A percentile compares a stretch with the other conserved stretches of the same genome.
Conservation (phyloP, 2,888 invertebrate species). For the Monochamus alternatus region DNA sequence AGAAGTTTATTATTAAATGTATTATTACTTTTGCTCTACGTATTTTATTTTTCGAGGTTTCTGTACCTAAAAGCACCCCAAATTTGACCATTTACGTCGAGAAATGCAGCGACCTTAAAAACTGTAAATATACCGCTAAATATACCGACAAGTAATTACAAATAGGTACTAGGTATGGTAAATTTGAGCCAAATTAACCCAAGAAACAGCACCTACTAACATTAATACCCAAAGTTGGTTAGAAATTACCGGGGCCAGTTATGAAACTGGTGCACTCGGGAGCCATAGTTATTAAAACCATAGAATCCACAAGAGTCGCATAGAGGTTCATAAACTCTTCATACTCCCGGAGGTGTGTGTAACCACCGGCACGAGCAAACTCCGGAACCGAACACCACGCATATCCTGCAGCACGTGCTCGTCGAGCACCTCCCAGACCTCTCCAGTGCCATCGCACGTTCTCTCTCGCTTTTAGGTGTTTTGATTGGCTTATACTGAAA, state of each 20-base stretch:
- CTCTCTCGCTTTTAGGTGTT: conserved; percentile 40
- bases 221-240: conserved; percentile 25
- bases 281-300: conserved; percentile 57
- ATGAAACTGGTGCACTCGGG: conserved; percentile 55
- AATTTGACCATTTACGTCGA: too few relatives aligned
- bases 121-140: too few relatives aligned
- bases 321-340: conserved; percentile 69
- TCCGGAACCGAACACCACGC: conserved; percentile 70
- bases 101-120: too few relatives aligned
- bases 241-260: conserved; percentile 39
- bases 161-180: too few relatives aligned
- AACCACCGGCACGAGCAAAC: conserved; percentile 70
- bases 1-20: too few relatives aligned
- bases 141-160: too few relatives aligned
- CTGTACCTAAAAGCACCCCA: too few relatives aligned
- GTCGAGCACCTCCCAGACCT: conserved; percentile 37
- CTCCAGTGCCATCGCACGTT: conserved; percentile 32
- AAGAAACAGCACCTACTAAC: conserved; percentile 2
- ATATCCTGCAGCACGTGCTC: conserved; percentile 71
- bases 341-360: conserved; percentile 69
- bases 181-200: not conserved
- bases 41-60: too few relatives aligned
- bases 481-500: conserved; percentile 26
- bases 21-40: too few relatives aligned
- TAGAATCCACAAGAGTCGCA: conserved; percentile 53